Evolutionary conservation across 2,888 invertebrate genomes (phyloP).

Genomic region (Epinotia demarniana): DNA sequence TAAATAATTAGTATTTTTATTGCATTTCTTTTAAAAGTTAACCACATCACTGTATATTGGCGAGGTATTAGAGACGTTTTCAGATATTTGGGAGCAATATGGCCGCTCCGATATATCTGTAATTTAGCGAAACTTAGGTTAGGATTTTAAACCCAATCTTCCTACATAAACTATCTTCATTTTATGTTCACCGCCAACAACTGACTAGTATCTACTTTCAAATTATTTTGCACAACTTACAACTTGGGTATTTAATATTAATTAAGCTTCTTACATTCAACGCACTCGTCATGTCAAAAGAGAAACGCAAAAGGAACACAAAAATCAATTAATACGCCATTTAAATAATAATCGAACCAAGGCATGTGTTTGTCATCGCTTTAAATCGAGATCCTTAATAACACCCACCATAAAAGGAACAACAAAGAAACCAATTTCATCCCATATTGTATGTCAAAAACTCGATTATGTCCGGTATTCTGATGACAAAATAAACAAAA

Average conservation of each 20-base stretch:
- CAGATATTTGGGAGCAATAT: no score
- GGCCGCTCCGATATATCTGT: no score
- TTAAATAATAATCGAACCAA: conserved; percentile 41
- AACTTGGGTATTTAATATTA: no score
- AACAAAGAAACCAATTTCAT: conserved; percentile 80
- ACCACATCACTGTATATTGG: no score
- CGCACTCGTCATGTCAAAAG: conserved; percentile 35
- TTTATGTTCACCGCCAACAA: not conserved
- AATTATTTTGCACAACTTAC: no score
- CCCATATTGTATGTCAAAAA: conserved; percentile 80
- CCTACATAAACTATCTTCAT: not conserved
- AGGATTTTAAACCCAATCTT: no score
- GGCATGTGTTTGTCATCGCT: conserved; percentile 44
- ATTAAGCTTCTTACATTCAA: conserved; percentile 20
- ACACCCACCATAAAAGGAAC: conserved; percentile 67
- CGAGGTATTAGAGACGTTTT: no score
- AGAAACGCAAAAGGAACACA: conserved; percentile 16
- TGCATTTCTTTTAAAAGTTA: no score
- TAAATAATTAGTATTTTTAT: no score
- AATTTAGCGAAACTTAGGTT: no score
- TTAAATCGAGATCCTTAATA: conserved; percentile 60
- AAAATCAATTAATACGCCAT: conserved; percentile 44
- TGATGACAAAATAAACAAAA: conserved; percentile 68
- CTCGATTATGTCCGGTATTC: conserved; percentile 76
- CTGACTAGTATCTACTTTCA: no score